Conservation (phyloP, 1,140 invertebrate genomes). For the Drosophila navojoa region DNA sequence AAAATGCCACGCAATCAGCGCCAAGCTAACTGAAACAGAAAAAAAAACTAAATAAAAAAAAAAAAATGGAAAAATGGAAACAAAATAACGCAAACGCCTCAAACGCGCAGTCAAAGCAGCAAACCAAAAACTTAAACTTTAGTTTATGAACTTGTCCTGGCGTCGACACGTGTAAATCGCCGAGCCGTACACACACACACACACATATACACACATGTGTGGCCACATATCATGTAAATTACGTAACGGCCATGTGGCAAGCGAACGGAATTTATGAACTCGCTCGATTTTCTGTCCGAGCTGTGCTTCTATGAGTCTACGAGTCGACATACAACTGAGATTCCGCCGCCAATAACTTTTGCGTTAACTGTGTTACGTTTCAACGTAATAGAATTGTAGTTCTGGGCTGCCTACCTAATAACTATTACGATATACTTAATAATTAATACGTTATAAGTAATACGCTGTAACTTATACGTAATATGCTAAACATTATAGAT, state of each 20-base stretch:
- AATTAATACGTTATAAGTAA: too few relatives aligned
- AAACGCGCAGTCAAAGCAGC: constrained; percentile 27
- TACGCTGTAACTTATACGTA: too few relatives aligned
- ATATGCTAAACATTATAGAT: too few relatives aligned
- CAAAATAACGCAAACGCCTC: constrained; percentile 11
- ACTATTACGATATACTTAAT: too few relatives aligned
- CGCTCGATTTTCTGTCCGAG: constrained; percentile 5
- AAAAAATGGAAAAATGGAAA: constrained; percentile 22
- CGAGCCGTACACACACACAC: constrained; percentile 1
- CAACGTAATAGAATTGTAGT: background rate
- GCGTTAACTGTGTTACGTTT: background rate
- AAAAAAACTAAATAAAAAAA: constrained; percentile 7
- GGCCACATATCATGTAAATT: constrained; percentile 55
- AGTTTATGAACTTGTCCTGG: constrained; percentile 70
- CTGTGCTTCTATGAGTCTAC: background rate
- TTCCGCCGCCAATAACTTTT: background rate
- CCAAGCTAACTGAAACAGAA: constrained; percentile 1
- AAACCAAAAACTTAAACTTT: constrained; percentile 53
- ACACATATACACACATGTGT: too few relatives aligned
- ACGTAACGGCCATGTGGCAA: constrained; percentile 55
- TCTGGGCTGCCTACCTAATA: too few relatives aligned
- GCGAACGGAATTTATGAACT: constrained; percentile 53
- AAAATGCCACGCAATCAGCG: constrained; percentile 78
- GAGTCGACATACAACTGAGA: background rate
- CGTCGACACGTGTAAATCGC: constrained; percentile 50